Conservation (phyloP, 2,888 invertebrate genomes). For the Polydesmus complanatus region DNA sequence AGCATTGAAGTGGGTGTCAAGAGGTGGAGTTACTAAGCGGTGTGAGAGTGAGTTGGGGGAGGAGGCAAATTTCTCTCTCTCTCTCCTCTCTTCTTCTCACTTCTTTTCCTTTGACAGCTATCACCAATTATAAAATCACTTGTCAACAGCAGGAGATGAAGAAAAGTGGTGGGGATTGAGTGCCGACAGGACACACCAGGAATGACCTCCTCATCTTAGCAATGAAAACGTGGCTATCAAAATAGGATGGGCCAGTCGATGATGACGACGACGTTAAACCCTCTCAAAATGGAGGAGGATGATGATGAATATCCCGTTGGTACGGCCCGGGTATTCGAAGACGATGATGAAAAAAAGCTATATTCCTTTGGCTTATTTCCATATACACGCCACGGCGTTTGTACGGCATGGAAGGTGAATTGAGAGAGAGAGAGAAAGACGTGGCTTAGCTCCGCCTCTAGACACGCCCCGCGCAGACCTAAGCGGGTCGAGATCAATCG, state of each 20-base stretch:
- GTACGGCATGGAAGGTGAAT: not conserved
- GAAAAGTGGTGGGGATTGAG: constrained; percentile 4
- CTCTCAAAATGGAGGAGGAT: too few species aligned
- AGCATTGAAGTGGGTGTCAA: too few species aligned
- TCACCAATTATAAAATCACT: constrained; percentile 10
- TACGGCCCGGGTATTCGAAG: too few species aligned
- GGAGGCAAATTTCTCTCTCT: not conserved
- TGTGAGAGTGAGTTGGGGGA: not conserved
- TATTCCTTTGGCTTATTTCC: not conserved
- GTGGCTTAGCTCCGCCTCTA: too few species aligned
- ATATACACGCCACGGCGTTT: not conserved
- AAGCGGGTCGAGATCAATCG: too few species aligned
- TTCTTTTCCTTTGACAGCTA: not conserved
- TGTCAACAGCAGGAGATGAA: constrained; percentile 5
- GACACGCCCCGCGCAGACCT: too few species aligned
- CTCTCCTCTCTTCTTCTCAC: too few species aligned
- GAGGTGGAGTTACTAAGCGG: not conserved
- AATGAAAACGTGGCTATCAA: too few species aligned
- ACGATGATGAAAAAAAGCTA: not conserved
- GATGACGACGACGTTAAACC: not conserved
- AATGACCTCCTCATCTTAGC: not conserved
- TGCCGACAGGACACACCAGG: constrained; percentile 1
- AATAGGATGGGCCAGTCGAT: not conserved
- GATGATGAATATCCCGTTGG: not conserved
- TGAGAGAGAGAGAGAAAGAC: not conserved